Evolutionary conservation across 2,888 invertebrate species (phyloP).

Genomic region (Agrotis segetum): DNA sequence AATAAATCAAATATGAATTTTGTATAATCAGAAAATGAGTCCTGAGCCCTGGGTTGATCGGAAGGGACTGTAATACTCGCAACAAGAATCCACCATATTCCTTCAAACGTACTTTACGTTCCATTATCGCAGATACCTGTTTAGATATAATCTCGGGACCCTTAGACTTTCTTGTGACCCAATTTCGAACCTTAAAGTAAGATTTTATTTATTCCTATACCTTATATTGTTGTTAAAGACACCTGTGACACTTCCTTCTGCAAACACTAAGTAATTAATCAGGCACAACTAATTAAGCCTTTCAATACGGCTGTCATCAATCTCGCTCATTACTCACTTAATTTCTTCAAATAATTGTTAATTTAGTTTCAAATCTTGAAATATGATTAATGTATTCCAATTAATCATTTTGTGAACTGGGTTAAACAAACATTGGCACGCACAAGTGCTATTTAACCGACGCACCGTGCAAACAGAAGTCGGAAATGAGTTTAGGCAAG

Average conservation of each 20-base stretch:
- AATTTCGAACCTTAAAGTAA: background rate
- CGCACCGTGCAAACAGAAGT: slow-evolving; percentile 59
- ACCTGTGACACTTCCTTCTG: background rate
- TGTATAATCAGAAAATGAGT: too few relatives aligned
- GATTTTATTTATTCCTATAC: background rate
- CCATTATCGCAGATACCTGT: too few relatives aligned
- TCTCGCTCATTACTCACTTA: slow-evolving; percentile 24
- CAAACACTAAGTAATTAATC: background rate
- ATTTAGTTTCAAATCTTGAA: slow-evolving; percentile 29
- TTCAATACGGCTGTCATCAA: slow-evolving; percentile 7
- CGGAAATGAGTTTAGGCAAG: slow-evolving; percentile 67
- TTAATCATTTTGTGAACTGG: slow-evolving; percentile 50
- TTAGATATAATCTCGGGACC: too few relatives aligned
- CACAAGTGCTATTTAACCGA: slow-evolving; percentile 57
- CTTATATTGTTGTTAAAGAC: background rate
- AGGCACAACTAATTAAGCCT: background rate
- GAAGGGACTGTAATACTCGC: too few relatives aligned
- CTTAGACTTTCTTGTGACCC: too few relatives aligned
- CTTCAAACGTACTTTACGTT: too few relatives aligned
- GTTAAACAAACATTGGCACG: slow-evolving; percentile 52
- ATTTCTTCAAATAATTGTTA: slow-evolving; percentile 39
- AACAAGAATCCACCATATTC: too few relatives aligned
- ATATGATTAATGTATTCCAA: slow-evolving; percentile 53
- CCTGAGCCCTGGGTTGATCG: too few relatives aligned
- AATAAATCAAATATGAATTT: too few relatives aligned